Conservation (phyloP, 1,140 invertebrate species). For the Caenorhabditis briggsae region DNA sequence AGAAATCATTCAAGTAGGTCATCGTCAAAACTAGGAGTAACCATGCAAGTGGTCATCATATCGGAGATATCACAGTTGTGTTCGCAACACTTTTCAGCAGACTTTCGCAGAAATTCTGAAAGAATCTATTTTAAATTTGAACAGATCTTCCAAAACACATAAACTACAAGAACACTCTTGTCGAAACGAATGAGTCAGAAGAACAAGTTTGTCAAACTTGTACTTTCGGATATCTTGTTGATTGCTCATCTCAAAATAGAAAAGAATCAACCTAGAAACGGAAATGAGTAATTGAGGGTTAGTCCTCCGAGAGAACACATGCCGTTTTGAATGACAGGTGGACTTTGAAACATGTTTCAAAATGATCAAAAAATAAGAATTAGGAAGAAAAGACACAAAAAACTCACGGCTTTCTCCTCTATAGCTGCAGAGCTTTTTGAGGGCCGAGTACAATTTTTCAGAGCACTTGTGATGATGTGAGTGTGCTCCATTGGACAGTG, state of each 20-base stretch:
- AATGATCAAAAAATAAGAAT: background rate
- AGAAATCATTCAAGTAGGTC: background rate
- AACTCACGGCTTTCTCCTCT: conserved; percentile 5
- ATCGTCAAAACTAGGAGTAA: background rate
- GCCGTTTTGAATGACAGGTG: conserved; percentile 24
- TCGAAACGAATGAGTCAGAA: background rate
- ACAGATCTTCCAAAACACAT: background rate
- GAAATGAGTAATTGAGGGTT: background rate
- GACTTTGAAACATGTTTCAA: background rate
- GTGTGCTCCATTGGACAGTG: background rate
- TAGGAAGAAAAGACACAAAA: background rate
- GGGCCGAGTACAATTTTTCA: background rate
- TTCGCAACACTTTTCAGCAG: background rate
- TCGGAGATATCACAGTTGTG: background rate
- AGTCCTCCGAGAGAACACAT: background rate
- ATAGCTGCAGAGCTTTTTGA: background rate
- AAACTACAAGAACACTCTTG: background rate
- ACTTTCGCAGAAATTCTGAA: background rate
- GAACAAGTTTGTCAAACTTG: conserved; percentile 5
- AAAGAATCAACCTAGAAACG: background rate
- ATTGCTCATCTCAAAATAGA: conserved; percentile 29
- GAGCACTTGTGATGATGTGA: conserved; percentile 6
- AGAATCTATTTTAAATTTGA: background rate
- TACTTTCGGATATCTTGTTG: background rate
- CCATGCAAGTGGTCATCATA: background rate